Evolutionary conservation across 1,140 invertebrate genomes (phyloP), one percentile per base, ranked within the genome.

Genomic region (Calephelis nemesis): DNA sequence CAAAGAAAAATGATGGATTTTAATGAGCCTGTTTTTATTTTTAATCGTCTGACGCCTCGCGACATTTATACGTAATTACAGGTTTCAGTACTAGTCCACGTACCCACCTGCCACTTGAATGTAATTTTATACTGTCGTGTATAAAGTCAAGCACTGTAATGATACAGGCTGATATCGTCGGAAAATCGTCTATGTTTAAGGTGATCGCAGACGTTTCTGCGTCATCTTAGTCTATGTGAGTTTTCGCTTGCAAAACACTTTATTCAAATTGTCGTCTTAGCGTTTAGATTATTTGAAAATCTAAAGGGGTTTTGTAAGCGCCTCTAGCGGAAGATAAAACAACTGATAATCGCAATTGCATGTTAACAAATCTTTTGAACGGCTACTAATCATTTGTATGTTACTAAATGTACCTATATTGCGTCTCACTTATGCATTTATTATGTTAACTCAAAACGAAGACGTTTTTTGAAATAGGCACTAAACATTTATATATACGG

Each of bases 51-150:
- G 79, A 83, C 83, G 78, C 82, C 78, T 82, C 65, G 71, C 82
- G 79, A 83, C 83, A 84, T 85, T 85, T 83, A 84, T 82, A 62
- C 68, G 58, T 84, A 88, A 84, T 85, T 84, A 74, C 64, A 12
- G 72, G 70, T 79, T 74, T 50, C 63, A 70, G 60, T 71, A 62
- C 49, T 45, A 45, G 42, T 45, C 70, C 71, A 73, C 42, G 71
- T 69, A 52, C 63, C 72, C 83, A 87, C 79, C 83, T 85, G 83
- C 78, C 47, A 68, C 68, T 74, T 63, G 70, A 47, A 69, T 69
- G 71, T 70, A 71, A 68, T 75, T 78, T 76, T 69, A 74, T 76
- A 79, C 72, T 72, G 68, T 76, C 71, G 75, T 75, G 67, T 72
- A 75, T 66, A 65, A 74, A 74, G 47, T 65, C 67, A 11, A 67